Percentiles rank a stretch among this genome's conserved stretches.
These are phyloP conservation scores for Hemicrepidius hirtus DNA, from an alignment of 2,888 invertebrate genomes.

Conservation along the genomic window DNA sequence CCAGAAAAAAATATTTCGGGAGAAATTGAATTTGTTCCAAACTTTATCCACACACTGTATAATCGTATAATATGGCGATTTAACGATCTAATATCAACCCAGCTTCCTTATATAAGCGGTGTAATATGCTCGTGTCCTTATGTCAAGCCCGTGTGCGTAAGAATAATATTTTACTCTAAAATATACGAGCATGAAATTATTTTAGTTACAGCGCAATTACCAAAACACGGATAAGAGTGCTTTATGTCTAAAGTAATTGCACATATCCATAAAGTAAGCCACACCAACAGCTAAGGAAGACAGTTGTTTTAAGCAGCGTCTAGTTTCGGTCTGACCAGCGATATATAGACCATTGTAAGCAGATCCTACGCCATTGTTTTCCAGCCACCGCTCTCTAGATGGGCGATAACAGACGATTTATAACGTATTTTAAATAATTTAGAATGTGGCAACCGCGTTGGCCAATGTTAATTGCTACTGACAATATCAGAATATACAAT, in stretches of 20 bases:
- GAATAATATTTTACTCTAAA: slow-evolving; percentile 17
- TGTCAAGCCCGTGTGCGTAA: neutral
- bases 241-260: slow-evolving; percentile 42
- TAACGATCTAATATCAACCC: too few species aligned
- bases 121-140: slow-evolving; percentile 18
- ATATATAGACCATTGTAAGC: slow-evolving; percentile 67
- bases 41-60: too few species aligned
- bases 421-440: slow-evolving; percentile 65
- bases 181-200: slow-evolving; percentile 8
- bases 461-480: slow-evolving; percentile 63
- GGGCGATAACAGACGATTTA: slow-evolving; percentile 66
- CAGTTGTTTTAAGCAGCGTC: slow-evolving; percentile 50
- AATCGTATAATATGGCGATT: too few species aligned
- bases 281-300: slow-evolving; percentile 40
- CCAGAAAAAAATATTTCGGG: too few species aligned
- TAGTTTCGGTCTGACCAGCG: slow-evolving; percentile 55
- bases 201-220: slow-evolving; percentile 37
- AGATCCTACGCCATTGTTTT: slow-evolving; percentile 66
- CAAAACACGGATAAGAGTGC: slow-evolving; percentile 39
- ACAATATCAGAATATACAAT: slow-evolving; percentile 56
- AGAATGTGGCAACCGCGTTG: slow-evolving; percentile 61
- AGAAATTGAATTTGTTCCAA: too few species aligned
- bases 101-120: too few species aligned
- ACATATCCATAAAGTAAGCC: slow-evolving; percentile 41
- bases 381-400: slow-evolving; percentile 60